phyloP scores from a whole-genome alignment of 2,113 vertebrate species.

The Podilymbus podiceps region DNA sequence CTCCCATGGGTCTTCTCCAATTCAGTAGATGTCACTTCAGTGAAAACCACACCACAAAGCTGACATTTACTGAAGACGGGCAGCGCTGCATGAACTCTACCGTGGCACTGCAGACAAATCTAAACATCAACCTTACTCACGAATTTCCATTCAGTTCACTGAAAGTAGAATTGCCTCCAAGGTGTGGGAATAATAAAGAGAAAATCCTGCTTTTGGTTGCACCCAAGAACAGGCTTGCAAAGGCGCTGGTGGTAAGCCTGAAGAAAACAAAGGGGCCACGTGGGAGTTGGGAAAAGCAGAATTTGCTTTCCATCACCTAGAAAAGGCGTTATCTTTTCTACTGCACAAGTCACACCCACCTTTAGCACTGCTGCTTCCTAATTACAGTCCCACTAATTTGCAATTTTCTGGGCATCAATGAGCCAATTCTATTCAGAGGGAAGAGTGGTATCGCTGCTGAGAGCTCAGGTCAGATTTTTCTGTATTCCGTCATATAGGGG shows the following conservation, averaged over 20 bases:
- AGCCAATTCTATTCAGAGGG: background rate
- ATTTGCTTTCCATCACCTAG: background rate
- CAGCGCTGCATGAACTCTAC: background rate
- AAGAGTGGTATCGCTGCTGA: background rate
- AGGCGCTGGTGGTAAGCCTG: background rate
- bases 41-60: background rate
- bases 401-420: background rate
- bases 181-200: background rate
- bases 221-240: background rate
- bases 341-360: background rate
- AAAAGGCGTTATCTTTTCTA: background rate
- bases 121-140: background rate
- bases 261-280: background rate
- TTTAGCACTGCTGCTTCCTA: background rate
- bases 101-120: background rate
- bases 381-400: background rate
- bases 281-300: background rate
- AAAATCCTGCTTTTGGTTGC: background rate
- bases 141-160: background rate
- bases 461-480: background rate
- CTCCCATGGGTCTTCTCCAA: background rate
- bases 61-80: background rate
- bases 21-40: background rate
- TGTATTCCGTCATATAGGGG: background rate
- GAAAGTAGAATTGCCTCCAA: background rate